Evolutionary conservation across 2,888 invertebrate species (phyloP).

Genomic region (Andrena haemorrhoa): DNA sequence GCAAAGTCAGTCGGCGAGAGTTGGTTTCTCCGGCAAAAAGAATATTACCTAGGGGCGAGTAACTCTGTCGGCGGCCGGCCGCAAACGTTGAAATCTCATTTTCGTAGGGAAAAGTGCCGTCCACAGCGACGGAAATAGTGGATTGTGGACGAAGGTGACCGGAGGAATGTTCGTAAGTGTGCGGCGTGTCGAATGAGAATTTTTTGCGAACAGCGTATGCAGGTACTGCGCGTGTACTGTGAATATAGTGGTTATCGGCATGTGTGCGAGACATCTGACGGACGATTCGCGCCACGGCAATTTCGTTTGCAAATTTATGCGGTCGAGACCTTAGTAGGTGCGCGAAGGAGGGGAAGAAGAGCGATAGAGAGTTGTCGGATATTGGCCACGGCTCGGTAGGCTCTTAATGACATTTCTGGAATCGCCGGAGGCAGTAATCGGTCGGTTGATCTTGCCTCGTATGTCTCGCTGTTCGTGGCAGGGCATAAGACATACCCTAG

Average conservation of each 20-base stretch:
- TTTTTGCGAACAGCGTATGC: background rate
- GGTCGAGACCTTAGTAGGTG: background rate
- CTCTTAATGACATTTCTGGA: constrained; percentile 77
- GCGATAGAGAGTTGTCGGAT: constrained; percentile 53
- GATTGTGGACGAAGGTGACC: constrained; percentile 18
- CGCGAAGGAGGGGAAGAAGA: background rate
- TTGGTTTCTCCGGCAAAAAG: background rate
- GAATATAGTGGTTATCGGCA: background rate
- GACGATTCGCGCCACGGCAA: background rate
- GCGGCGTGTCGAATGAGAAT: background rate
- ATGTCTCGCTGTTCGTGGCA: background rate
- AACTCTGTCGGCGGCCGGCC: constrained; percentile 34
- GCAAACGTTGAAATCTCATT: constrained; percentile 44
- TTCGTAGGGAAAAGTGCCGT: constrained; percentile 40
- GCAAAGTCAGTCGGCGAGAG: background rate
- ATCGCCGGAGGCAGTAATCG: constrained; percentile 73
- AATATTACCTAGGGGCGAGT: constrained; percentile 28
- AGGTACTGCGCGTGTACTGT: too few species aligned
- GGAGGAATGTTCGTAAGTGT: constrained; percentile 52
- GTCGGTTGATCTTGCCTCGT: constrained; percentile 47
- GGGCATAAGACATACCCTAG: constrained; percentile 60
- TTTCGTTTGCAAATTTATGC: background rate
- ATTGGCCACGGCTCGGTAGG: constrained; percentile 75
- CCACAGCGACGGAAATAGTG: constrained; percentile 47
- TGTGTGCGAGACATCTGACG: background rate